These are phyloP conservation scores for Drosophila vallismaia DNA, from an alignment of 2,888 invertebrate species.

Conservation along the genomic window DNA sequence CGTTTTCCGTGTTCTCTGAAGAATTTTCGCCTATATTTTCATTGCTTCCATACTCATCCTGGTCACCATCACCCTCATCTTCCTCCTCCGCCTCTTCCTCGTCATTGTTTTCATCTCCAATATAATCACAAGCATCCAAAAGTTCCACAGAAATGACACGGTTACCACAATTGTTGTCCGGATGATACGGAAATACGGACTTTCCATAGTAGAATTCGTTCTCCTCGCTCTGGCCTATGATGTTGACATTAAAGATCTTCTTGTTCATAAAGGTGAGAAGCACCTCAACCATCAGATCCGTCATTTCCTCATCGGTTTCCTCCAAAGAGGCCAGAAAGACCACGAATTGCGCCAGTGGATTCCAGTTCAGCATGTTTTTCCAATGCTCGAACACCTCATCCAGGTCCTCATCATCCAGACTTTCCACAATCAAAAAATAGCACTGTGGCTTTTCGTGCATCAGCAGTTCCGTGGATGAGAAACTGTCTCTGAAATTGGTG, in stretches of 20 bases:
- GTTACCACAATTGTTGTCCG: conserved; percentile 81
- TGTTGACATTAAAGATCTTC: conserved; percentile 81
- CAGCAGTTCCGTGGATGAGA: not conserved
- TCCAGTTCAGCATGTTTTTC: conserved; percentile 81
- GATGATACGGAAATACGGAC: conserved; percentile 82
- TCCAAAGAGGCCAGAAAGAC: conserved; percentile 73
- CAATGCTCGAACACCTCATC: conserved; percentile 76
- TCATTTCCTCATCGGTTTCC: conserved; percentile 79
- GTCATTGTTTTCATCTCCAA: conserved; percentile 30
- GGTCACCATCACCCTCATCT: not conserved
- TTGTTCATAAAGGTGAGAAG: conserved; percentile 76
- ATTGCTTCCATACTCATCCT: not conserved
- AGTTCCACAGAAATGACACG: conserved; percentile 74
- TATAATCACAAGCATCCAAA: conserved; percentile 77
- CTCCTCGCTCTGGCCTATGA: conserved; percentile 78
- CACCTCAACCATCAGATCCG: conserved; percentile 76
- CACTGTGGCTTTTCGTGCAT: conserved; percentile 81
- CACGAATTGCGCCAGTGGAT: conserved; percentile 82
- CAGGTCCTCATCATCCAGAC: conserved; percentile 78
- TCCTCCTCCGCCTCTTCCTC: conserved; percentile 22
- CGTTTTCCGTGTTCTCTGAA: not conserved
- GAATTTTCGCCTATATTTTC: not conserved
- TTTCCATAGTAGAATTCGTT: conserved; percentile 70
- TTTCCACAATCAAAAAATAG: conserved; percentile 80
- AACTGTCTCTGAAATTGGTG: conserved; percentile 31